Percentiles rank a stretch among this genome's conserved stretches.
These are phyloP conservation scores for Smutsia gigantea DNA, from an alignment of 2,797 vertebrate species.

Conservation along the genomic window DNA sequence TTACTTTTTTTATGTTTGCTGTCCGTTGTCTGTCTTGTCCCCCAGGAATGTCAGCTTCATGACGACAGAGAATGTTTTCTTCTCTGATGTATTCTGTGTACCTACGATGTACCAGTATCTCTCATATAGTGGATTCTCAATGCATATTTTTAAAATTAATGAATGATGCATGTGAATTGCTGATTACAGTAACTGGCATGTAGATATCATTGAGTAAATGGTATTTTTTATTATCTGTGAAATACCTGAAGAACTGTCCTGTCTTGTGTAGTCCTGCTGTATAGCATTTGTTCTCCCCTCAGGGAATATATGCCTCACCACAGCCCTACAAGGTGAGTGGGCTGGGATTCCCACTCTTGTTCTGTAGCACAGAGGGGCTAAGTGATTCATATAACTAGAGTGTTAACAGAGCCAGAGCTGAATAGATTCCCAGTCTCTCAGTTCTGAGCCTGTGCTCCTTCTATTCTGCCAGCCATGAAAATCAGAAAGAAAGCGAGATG, in stretches of 20 bases:
- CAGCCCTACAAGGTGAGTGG: not conserved
- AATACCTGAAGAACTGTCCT: not conserved
- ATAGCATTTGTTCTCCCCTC: not conserved
- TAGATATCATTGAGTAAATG: conserved; percentile 8
- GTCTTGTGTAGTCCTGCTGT: not conserved
- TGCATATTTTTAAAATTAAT: not conserved
- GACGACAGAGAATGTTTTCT: not conserved
- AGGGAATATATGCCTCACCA: not conserved
- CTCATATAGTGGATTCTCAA: not conserved
- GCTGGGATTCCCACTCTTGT: not conserved
- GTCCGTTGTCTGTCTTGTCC: not conserved
- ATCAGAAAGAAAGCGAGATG: conserved; percentile 80
- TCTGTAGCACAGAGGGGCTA: not conserved
- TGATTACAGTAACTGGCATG: not conserved
- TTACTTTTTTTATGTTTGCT: not conserved
- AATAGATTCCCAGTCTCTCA: not conserved
- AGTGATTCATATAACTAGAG: not conserved
- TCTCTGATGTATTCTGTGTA: not conserved
- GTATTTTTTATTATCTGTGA: not conserved
- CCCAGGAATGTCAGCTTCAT: not conserved
- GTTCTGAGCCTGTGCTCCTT: not conserved
- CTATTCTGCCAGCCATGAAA: not conserved
- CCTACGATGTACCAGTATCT: not conserved
- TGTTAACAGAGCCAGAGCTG: not conserved
- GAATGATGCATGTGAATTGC: not conserved